These are phyloP conservation scores for Agrenia bidenticulata DNA, from an alignment of 2,888 invertebrate genomes.

Conservation along the genomic window DNA sequence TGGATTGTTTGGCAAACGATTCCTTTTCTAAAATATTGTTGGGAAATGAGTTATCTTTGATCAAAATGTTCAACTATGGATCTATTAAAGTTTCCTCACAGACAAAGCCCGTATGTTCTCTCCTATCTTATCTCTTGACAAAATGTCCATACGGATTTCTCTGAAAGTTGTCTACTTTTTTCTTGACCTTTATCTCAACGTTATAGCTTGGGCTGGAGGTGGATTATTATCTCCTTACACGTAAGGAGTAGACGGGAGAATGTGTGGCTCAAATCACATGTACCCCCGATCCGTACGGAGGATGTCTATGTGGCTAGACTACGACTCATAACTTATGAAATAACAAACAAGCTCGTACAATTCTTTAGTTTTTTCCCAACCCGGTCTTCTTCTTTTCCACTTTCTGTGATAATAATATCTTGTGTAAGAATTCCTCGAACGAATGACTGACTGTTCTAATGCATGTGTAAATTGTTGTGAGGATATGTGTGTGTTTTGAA, in stretches of 20 bases:
- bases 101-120: too few species aligned
- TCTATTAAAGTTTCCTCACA: too few species aligned
- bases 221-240: not conserved
- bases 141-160: constrained; percentile 10
- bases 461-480: not conserved
- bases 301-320: too few species aligned
- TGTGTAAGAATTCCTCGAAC: not conserved
- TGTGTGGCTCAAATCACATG: not conserved
- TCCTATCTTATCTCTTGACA: constrained; percentile 13
- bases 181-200: constrained; percentile 10
- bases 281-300: not conserved
- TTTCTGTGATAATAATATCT: constrained; percentile 12
- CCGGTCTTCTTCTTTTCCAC: not conserved
- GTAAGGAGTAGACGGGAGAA: not conserved
- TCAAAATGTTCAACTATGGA: too few species aligned
- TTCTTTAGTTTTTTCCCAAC: too few species aligned
- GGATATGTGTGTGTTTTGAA: not conserved
- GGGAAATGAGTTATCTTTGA: too few species aligned
- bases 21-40: too few species aligned
- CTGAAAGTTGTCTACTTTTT: constrained; percentile 6
- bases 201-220: constrained; percentile 7
- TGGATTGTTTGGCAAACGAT: too few species aligned
- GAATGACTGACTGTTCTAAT: constrained; percentile 7
- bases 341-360: constrained; percentile 10
- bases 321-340: constrained; percentile 1